phyloP scores from a whole-genome alignment of 1,140 invertebrate genomes.

The Drosophila jambulina region DNA sequence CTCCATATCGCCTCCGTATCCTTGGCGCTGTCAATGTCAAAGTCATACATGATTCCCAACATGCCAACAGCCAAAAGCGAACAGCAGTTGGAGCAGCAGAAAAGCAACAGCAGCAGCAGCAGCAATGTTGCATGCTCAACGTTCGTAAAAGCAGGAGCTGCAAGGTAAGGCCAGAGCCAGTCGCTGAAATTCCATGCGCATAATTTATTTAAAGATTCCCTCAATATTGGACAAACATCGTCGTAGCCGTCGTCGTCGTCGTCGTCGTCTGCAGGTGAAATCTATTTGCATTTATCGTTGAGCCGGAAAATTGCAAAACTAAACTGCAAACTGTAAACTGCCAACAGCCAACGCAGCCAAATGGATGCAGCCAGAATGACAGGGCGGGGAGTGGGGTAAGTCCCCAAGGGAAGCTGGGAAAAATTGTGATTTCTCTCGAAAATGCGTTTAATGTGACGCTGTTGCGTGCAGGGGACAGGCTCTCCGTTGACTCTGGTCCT shows the following conservation, averaged over 20 bases:
- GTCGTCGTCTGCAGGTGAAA: conserved; percentile 76
- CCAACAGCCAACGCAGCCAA: conserved; percentile 27
- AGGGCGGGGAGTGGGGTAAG: background rate
- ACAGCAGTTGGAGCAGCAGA: conserved; percentile 40
- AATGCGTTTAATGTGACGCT: conserved; percentile 63
- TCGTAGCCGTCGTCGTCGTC: background rate
- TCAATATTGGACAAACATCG: conserved; percentile 78
- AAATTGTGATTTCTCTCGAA: conserved; percentile 58
- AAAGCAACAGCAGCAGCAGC: conserved; percentile 24
- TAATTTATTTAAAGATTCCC: conserved; percentile 80
- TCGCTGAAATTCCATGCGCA: conserved; percentile 74
- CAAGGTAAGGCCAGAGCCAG: conserved; percentile 7
- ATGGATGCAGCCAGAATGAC: background rate
- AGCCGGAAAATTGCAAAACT: conserved; percentile 81
- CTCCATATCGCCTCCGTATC: conserved; percentile 39
- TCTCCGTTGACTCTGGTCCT: background rate
- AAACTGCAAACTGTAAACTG: conserved; percentile 70
- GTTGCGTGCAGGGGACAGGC: conserved; percentile 52
- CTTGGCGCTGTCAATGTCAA: conserved; percentile 76
- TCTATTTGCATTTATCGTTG: conserved; percentile 84
- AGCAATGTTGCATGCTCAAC: conserved; percentile 43
- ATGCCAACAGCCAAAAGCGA: conserved; percentile 69
- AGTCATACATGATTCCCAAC: conserved; percentile 75
- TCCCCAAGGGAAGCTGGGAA: conserved; percentile 52
- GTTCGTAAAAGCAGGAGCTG: conserved; percentile 21